Conservation (phyloP, 2,888 invertebrate species). For the Tetanocera ferruginea region DNA sequence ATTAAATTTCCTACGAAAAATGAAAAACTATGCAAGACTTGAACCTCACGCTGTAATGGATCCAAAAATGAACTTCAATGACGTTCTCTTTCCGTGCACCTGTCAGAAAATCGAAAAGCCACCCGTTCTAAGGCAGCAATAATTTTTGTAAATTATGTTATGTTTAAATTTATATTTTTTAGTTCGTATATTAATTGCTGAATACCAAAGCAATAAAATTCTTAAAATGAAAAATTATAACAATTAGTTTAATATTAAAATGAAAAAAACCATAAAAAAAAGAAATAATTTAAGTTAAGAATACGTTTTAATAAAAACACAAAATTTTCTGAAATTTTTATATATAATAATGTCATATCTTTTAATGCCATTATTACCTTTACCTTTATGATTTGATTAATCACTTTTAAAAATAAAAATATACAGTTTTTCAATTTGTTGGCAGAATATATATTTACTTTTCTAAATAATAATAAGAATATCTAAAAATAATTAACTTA, state of each 20-base stretch:
- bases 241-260: background rate
- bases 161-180: background rate
- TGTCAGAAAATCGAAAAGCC: conserved; percentile 45
- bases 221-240: background rate
- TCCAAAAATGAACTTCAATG: conserved; percentile 40
- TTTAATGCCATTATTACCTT: too few relatives aligned
- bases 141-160: too few relatives aligned
- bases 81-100: conserved; percentile 49
- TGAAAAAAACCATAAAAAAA: background rate
- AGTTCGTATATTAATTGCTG: background rate
- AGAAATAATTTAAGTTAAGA: background rate
- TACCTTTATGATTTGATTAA: too few relatives aligned
- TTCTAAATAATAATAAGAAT: too few relatives aligned
- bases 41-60: conserved; percentile 51
- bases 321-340: too few relatives aligned
- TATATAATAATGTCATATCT: too few relatives aligned
- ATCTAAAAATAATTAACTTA: too few relatives aligned
- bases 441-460: too few relatives aligned
- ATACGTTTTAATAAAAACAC: background rate
- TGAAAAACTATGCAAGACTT: conserved; percentile 53
- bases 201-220: too few relatives aligned
- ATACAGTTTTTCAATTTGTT: too few relatives aligned
- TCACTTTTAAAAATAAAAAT: too few relatives aligned
- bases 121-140: background rate
- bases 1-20: conserved; percentile 54